These are phyloP conservation scores for Lithobates sylvaticus DNA, from an alignment of 2,797 vertebrate genomes.

Conservation along the genomic window DNA sequence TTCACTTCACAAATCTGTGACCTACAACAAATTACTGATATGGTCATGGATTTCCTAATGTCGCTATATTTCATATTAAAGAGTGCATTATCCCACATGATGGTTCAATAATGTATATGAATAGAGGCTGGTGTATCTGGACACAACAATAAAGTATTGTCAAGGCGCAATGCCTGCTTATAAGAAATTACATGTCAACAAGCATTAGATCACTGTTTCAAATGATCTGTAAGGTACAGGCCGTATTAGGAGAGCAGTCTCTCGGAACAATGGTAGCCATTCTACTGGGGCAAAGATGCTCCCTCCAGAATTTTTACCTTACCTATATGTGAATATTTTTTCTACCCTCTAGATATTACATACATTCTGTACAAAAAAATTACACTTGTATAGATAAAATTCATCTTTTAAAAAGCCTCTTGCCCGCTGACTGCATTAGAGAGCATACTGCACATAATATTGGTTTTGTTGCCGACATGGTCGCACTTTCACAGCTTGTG, in stretches of 20 bases:
- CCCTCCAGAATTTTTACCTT: not conserved
- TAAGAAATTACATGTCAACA: conserved; percentile 1
- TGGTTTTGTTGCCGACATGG: not conserved
- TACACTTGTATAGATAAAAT: not conserved
- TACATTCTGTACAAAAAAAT: not conserved
- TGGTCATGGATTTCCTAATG: not conserved
- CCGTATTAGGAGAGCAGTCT: not conserved
- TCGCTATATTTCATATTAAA: not conserved
- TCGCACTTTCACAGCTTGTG: not conserved
- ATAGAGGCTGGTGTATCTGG: not conserved
- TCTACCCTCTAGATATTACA: not conserved
- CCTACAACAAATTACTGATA: not conserved
- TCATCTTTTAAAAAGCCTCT: not conserved
- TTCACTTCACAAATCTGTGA: not conserved
- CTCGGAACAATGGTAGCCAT: not conserved
- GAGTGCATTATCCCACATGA: not conserved
- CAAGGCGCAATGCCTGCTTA: not conserved
- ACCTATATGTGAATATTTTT: not conserved
- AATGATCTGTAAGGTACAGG: not conserved
- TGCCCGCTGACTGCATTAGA: not conserved
- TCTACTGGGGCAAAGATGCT: not conserved
- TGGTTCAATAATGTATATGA: not conserved
- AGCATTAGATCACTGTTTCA: not conserved
- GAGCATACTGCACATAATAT: not conserved
- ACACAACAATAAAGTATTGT: not conserved